phyloP scores from a whole-genome alignment of 2,113 vertebrate species.

The Quiscalus mexicanus region DNA sequence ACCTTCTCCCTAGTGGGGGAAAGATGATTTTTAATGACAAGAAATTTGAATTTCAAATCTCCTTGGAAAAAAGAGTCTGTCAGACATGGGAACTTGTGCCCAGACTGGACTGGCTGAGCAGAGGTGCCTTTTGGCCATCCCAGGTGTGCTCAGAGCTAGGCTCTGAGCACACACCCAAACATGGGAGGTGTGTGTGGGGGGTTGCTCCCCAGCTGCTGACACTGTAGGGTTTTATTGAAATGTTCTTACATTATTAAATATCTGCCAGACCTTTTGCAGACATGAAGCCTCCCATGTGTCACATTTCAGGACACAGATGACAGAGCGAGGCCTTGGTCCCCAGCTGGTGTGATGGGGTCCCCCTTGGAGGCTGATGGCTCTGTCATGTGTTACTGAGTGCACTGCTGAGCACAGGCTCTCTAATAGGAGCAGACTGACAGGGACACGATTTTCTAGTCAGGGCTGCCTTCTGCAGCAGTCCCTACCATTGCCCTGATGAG shows the following conservation, averaged over 20 bases:
- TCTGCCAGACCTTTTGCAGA: not conserved
- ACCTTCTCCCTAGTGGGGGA: not conserved
- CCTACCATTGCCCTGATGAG: not conserved
- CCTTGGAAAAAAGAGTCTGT: not conserved
- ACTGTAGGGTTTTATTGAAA: not conserved
- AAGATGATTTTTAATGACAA: not conserved
- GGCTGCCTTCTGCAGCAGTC: not conserved
- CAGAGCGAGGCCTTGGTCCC: not conserved
- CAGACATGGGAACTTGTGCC: not conserved
- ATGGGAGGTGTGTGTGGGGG: fast-evolving
- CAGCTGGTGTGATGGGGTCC: not conserved
- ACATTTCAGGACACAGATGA: not conserved
- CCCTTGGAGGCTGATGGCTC: not conserved
- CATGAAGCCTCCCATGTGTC: not conserved
- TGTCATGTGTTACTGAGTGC: not conserved
- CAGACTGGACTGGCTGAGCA: not conserved
- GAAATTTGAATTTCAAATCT: slow-evolving; percentile 30
- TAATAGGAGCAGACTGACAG: not conserved
- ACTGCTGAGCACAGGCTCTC: not conserved
- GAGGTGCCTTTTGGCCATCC: not conserved
- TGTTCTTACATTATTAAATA: not conserved
- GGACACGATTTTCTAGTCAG: not conserved
- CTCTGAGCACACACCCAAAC: not conserved
- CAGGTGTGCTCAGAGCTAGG: not conserved
- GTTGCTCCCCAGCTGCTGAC: not conserved